These are phyloP conservation scores for Sander vitreus DNA, from an alignment of 2,113 vertebrate genomes.

Conservation along the genomic window DNA sequence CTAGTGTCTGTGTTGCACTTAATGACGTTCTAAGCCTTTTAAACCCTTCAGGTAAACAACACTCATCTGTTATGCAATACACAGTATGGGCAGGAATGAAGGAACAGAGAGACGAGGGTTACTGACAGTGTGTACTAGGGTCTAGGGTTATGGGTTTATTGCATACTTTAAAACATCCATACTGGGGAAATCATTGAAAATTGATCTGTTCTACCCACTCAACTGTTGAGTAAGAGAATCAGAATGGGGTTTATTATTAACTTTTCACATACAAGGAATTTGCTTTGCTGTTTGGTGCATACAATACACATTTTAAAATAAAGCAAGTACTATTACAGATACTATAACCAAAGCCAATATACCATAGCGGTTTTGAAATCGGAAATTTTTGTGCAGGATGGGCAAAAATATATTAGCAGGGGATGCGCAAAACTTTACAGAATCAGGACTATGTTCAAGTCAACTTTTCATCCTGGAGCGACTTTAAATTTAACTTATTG, in stretches of 20 bases:
- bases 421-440: no score
- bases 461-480: neutral
- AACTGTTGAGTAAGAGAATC: neutral
- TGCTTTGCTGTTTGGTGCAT: no score
- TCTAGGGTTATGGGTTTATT: neutral
- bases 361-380: no score
- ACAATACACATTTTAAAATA: no score
- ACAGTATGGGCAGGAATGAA: neutral
- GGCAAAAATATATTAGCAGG: no score
- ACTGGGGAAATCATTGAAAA: neutral
- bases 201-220: neutral
- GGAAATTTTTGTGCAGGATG: no score
- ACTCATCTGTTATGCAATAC: slow-evolving; percentile 64
- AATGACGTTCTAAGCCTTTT: slow-evolving; percentile 63
- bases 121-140: neutral
- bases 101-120: neutral
- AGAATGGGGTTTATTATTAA: no score
- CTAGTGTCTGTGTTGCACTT: slow-evolving; percentile 42
- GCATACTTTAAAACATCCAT: neutral
- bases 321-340: no score
- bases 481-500: neutral
- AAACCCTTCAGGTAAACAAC: slow-evolving; percentile 68
- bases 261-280: no score
- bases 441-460: no score
- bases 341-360: no score